Evolutionary conservation across 2,113 vertebrate genomes (phyloP), one percentile per base, ranked within the genome.

Genomic region (Lepus europaeus): DNA sequence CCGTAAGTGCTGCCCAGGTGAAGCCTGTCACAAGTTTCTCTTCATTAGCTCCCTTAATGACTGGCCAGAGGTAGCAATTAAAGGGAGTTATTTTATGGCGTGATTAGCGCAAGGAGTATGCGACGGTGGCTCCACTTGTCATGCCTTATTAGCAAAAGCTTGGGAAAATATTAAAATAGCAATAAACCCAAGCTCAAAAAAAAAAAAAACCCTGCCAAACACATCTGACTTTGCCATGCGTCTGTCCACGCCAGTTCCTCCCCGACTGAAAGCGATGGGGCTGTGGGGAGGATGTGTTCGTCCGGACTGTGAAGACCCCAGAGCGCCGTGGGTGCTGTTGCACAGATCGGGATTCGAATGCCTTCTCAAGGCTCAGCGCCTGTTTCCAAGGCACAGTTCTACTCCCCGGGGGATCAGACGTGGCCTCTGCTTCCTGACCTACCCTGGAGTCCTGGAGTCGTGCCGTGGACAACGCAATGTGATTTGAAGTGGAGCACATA

Each of bases 21-120:
- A 95, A 97, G 97, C 86, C 95, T 97, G 97, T 97, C 98, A 95
- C 80, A 88, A 83, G 90, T 95, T 97, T 95, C 96, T 97, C 98
- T 98, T 98, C 98, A 98, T 95, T 97, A 97, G 97, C 91, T 92
- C 86, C 92, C 96, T 97, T 97, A 96, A 98, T 97, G 97, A 96
- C 92, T 97, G 96, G 97, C 98, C 97, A 61, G 96, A 98, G 98
- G 97, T 98, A 97, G 86, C 96, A 98, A 98, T 98, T 98, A 98
- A 97, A 97, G 94, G 91, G 90, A 97, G 95, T 93, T 97, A 95
- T 96, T 98, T 98, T 97, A 98, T 91, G 91, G 91, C 85, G 92
- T 97, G 98, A 97, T 97, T 98, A 98, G 96, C 94, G 92, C 93
- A 95, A 96, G 97, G 86, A 94, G 49, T 97, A 97, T 98, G 97